phyloP scores from a whole-genome alignment of 2,113 vertebrate genomes.

The Carollia perspicillata region DNA sequence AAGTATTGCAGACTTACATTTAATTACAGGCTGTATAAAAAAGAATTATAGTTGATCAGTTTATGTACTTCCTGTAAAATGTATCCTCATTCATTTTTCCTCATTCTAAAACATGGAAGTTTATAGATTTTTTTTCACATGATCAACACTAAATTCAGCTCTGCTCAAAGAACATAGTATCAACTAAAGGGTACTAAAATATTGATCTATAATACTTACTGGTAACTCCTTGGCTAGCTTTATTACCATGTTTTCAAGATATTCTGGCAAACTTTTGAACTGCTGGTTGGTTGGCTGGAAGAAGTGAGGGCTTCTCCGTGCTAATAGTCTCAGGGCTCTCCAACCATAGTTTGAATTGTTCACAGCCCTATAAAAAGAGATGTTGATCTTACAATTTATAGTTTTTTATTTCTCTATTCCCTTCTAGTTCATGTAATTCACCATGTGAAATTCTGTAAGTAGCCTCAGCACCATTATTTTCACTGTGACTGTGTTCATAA shows the following conservation, averaged over 20 bases:
- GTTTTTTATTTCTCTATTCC: not conserved
- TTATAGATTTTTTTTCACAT: not conserved
- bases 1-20: not conserved
- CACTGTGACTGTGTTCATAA: not conserved
- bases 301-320: slow-evolving; percentile 97
- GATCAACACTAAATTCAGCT: not conserved
- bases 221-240: slow-evolving; percentile 98
- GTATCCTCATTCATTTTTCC: not conserved
- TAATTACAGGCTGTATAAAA: not conserved
- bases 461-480: not conserved
- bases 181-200: not conserved
- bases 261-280: slow-evolving; percentile 97
- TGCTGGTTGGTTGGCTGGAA: slow-evolving; percentile 99
- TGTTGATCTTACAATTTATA: not conserved
- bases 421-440: not conserved
- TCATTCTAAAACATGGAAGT: not conserved
- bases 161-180: not conserved
- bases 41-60: not conserved
- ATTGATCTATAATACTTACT: slow-evolving; percentile 82
- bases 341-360: slow-evolving; percentile 98
- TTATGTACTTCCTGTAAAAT: not conserved
- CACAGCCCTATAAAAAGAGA: slow-evolving; percentile 86
- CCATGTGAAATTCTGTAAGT: not conserved
- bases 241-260: slow-evolving; percentile 99
- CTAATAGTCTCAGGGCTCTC: slow-evolving; percentile 94